Evolutionary conservation across 2,797 vertebrate species (phyloP).

Genomic region (Clarias pachynema): DNA sequence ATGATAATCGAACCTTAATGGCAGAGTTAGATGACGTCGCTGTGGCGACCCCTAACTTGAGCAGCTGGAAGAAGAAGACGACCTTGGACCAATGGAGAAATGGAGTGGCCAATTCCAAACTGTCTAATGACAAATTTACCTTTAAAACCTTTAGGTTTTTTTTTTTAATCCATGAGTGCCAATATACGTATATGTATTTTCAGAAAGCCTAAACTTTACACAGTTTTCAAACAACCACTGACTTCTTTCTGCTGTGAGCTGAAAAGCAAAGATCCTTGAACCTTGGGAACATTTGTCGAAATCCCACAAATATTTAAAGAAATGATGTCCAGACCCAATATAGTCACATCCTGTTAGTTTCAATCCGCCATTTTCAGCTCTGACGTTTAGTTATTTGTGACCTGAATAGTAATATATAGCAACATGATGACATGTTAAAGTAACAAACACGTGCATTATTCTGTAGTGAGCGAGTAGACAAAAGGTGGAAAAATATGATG

Average conservation of each 20-base stretch:
- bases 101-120: background rate
- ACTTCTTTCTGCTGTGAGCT: background rate
- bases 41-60: too few relatives aligned
- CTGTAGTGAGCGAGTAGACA: slow-evolving; percentile 27
- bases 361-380: background rate
- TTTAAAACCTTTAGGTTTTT: background rate
- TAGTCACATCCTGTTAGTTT: slow-evolving; percentile 1
- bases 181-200: too few relatives aligned
- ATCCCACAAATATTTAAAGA: slow-evolving; percentile 14
- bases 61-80: too few relatives aligned
- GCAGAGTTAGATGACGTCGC: too few relatives aligned
- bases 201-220: background rate
- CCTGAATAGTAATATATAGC: slow-evolving; percentile 1
- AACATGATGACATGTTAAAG: background rate
- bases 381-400: background rate
- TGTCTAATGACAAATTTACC: background rate
- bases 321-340: background rate
- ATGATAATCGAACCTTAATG: background rate
- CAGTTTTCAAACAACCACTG: background rate
- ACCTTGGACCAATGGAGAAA: background rate
- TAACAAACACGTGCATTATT: slow-evolving; percentile 17
- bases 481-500: slow-evolving; percentile 37
- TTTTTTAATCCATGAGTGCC: background rate
- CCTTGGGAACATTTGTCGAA: background rate
- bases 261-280: background rate